Percentiles rank a stretch among this genome's conserved stretches.
Conservation (phyloP, 2,113 vertebrate genomes). For the Boulengeromyrus knoepffleri region DNA sequence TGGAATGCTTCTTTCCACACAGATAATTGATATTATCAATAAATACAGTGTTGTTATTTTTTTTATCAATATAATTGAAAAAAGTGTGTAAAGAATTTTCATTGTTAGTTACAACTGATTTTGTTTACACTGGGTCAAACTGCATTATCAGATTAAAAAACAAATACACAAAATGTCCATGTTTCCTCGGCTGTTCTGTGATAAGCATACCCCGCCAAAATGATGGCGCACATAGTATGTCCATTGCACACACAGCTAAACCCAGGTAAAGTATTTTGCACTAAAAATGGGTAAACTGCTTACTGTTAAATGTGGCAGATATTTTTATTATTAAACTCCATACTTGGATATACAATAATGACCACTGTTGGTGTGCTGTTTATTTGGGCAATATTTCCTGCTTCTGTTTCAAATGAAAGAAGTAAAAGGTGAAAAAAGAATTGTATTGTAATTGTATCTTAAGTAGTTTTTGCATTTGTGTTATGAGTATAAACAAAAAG, state of each 20-base stretch:
- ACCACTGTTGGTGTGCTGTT: neutral
- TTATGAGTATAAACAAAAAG: too few relatives aligned
- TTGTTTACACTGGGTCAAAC: neutral
- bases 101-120: neutral
- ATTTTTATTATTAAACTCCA: neutral
- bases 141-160: neutral
- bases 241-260: neutral
- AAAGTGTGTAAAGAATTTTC: neutral
- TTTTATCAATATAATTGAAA: neutral
- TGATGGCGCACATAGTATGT: neutral
- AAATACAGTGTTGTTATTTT: neutral
- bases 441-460: too few relatives aligned
- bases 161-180: neutral
- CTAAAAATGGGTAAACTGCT: neutral
- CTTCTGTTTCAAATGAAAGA: neutral
- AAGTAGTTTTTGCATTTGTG: neutral
- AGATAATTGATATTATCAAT: neutral
- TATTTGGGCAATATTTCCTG: neutral
- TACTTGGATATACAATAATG: neutral
- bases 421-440: too few relatives aligned
- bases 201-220: neutral
- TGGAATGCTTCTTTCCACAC: neutral
- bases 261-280: neutral
- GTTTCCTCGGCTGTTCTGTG: neutral
- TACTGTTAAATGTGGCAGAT: neutral